Evolutionary conservation across 1,140 invertebrate genomes (phyloP).

Genomic region (Epicauta chinensis): DNA sequence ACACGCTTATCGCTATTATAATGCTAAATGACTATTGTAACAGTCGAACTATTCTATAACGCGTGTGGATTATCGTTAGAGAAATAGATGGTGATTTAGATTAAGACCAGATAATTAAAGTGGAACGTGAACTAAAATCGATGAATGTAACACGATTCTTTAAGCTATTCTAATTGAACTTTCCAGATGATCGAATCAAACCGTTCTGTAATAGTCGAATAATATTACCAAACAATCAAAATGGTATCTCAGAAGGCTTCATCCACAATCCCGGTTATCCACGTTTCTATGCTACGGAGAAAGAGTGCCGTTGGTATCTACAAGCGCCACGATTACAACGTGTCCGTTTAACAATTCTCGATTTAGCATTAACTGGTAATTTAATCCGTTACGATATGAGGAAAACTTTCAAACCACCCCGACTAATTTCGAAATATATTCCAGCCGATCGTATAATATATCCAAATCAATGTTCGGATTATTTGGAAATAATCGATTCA

Average conservation of each 20-base stretch:
- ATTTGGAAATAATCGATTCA: conserved; percentile 32
- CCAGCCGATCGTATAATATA: conserved; percentile 18
- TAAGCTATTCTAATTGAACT: neutral
- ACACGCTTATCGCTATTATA: conserved; percentile 4
- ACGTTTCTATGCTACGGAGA: conserved; percentile 52
- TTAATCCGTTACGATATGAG: too few species aligned
- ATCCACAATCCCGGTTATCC: conserved; percentile 57
- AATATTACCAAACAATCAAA: conserved; percentile 40
- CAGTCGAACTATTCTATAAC: too few species aligned
- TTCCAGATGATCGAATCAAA: conserved; percentile 32
- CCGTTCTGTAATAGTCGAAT: conserved; percentile 53
- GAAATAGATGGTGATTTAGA: too few species aligned
- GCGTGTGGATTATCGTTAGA: too few species aligned
- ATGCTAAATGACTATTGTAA: neutral
- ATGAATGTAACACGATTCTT: too few species aligned
- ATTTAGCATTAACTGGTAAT: conserved; percentile 52
- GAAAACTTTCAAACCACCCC: too few species aligned
- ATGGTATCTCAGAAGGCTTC: conserved; percentile 45
- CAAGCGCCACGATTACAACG: conserved; percentile 46
- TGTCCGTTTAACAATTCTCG: conserved; percentile 49
- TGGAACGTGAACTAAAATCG: too few species aligned
- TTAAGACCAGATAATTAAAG: too few species aligned
- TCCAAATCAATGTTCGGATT: conserved; percentile 28
- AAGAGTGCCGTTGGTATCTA: conserved; percentile 50
- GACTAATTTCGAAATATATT: too few species aligned